Evolutionary conservation across 2,113 vertebrate genomes (phyloP), one percentile per base, ranked within the genome.

Genomic region (Theristicus caerulescens): DNA sequence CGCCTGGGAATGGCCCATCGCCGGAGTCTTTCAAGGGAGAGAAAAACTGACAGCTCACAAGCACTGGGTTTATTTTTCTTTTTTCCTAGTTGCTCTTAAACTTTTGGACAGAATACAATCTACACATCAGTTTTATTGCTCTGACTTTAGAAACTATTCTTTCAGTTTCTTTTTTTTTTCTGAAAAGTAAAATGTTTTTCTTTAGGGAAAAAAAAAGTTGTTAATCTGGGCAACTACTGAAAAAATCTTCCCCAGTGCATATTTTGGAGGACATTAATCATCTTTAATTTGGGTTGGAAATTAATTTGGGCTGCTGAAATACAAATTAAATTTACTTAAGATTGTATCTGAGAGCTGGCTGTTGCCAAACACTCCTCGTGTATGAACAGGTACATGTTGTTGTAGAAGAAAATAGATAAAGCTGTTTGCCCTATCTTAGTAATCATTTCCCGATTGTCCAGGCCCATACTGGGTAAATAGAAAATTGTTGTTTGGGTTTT

Each of bases 221-320:
- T 4, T 64, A 47, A 27, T 18, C 55, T 69, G 44, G 19, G 36
- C 44, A 92, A 81, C 73, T 69, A 26, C 69, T 78, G 42, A 66
- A 78, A 62, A 64, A 57, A 55, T 80, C 21, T 52, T n/a, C 31
- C 44, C 6, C 25, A 6, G 8, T 51, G 54, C n/a, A 18, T 93
- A 70, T 59, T 93, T 76, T 49, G 44, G 61, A 12, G 25, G 25
- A 40, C 7, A 14, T 76, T 57, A 62, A 55, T 88, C 16, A 82
- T 70, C 51, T 80, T 72, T 59, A 47, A 40, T 62, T 94, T 76
- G 32, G 16, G 72, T 86, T 61, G 46, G 52, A 94, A 86, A 85
- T 79, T 76, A 79, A 82, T 59, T 94, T 95, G 58, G 11, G 54
- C 25, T 93, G 84, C 38, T 91, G 89, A 95, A 97, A 91, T 65